Percentiles rank a stretch among this genome's conserved stretches.
phyloP scores from a whole-genome alignment of 1,140 invertebrate species.

The Pararge aegeria region DNA sequence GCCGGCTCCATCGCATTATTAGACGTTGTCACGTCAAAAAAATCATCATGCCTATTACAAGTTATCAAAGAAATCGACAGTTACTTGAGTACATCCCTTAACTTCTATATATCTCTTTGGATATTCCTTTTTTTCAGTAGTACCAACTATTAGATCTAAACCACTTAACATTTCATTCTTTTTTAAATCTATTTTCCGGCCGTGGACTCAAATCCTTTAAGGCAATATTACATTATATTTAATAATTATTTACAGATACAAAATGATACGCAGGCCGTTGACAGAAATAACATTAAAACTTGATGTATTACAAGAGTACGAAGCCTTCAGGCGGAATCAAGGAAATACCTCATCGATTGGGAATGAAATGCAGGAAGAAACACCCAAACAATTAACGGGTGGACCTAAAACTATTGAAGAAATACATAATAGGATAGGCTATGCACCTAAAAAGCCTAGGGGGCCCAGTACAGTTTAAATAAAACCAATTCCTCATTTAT shows the following conservation, averaged over 20 bases:
- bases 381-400: slow-evolving; percentile 68
- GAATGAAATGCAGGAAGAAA: slow-evolving; percentile 80
- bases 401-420: slow-evolving; percentile 80
- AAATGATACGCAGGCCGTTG: slow-evolving; percentile 88
- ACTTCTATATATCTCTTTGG: no score
- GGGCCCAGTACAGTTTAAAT: not conserved
- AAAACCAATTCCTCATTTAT: slow-evolving; percentile 13
- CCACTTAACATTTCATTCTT: no score
- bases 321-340: slow-evolving; percentile 79
- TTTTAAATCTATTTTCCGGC: no score
- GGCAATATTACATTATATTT: no score
- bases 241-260: slow-evolving; percentile 38
- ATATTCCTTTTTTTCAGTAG: no score
- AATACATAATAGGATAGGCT: slow-evolving; percentile 86
- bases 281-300: slow-evolving; percentile 88
- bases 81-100: no score
- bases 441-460: slow-evolving; percentile 55
- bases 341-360: slow-evolving; percentile 59
- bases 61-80: no score
- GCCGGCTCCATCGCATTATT: no score
- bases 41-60: no score
- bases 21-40: no score
- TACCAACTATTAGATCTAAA: no score
- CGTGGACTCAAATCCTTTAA: no score
- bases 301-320: slow-evolving; percentile 88